Base-by-base conservation (phyloP, 1,140 invertebrate genomes). In the Aphaenogaster floridana region DNA sequence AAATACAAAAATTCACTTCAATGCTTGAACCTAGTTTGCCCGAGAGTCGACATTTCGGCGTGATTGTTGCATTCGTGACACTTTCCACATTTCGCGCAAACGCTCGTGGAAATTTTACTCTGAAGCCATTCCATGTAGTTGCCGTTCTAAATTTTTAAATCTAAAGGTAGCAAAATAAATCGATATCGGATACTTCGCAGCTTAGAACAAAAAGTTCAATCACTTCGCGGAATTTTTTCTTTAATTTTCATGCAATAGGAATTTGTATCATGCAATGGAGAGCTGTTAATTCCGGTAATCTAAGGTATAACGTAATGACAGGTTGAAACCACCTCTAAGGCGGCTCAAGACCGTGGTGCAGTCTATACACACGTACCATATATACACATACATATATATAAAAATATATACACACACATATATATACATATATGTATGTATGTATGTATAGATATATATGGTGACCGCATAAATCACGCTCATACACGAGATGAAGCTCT, bases 401-500 rank as follows among this genome's bases (percentile, higher is more conserved):
- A 0, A 72, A 21, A 39, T n/a, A 52, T n/a, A 3, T 9, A 74
- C 17, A 45, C 45, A 50, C 3, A 21, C 4, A 54, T 0, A 34
- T 2, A 36, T 7, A 2, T 2, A 5, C 11, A 42, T 21, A 7
- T 4, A 11, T 3, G 42, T 34, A 48, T 11, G 5, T 17, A 52
- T 13, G n/a, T 50, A 34, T 13, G 11, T 17, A 11, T 6, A 45
- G 8, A 54, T 5, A 36, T 36, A 86, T 28, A 28, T 72, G 81
- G 42, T 80, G 77, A 91, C 87, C 90, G 89, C 80, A 91, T 91
- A 90, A 91, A 91, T 91, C 90, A 91, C 81, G 78, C 42, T 59
- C 77, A 74, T 90, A 48, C 64, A 77, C 77, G 89, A 86, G 87
- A 91, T 83, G 90, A 88, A 86, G 89, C 90, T 83, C 90, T 52